These are phyloP conservation scores for Orius laevigatus DNA, from an alignment of 1,140 invertebrate species.

Conservation along the genomic window DNA sequence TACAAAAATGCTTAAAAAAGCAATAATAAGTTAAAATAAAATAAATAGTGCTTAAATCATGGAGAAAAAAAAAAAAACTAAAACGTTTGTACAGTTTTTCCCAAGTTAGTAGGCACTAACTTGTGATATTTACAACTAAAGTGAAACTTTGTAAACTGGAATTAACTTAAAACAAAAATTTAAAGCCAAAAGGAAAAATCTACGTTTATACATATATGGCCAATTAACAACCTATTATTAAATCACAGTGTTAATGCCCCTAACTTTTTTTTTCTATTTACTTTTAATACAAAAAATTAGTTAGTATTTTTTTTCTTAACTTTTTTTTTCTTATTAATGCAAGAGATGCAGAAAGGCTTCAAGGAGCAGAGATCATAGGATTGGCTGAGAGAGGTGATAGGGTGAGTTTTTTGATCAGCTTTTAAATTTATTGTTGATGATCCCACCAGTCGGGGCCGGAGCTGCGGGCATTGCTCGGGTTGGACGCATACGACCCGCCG, in stretches of 20 bases:
- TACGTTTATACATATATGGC: slow-evolving; percentile 1
- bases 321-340: background rate
- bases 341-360: slow-evolving; percentile 14
- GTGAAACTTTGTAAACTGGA: slow-evolving; percentile 1
- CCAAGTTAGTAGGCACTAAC: slow-evolving; percentile 13
- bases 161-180: background rate
- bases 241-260: slow-evolving; percentile 17
- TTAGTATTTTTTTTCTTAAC: background rate
- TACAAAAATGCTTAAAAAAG: slow-evolving; percentile 9
- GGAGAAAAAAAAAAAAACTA: slow-evolving; percentile 7
- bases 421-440: background rate
- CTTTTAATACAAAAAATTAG: slow-evolving; percentile 6
- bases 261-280: slow-evolving; percentile 13
- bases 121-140: slow-evolving; percentile 5
- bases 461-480: background rate
- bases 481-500: slow-evolving; percentile 12
- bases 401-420: background rate
- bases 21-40: slow-evolving; percentile 2
- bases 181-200: slow-evolving; percentile 2
- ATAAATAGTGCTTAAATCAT: slow-evolving; percentile 10
- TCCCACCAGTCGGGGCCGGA: slow-evolving; percentile 12
- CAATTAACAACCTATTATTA: slow-evolving; percentile 13
- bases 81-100: slow-evolving; percentile 10
- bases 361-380: slow-evolving; percentile 12
- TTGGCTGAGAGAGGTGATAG: slow-evolving; percentile 15